phyloP scores from a whole-genome alignment of 2,797 vertebrate genomes.

The Pelodytes ibericus region DNA sequence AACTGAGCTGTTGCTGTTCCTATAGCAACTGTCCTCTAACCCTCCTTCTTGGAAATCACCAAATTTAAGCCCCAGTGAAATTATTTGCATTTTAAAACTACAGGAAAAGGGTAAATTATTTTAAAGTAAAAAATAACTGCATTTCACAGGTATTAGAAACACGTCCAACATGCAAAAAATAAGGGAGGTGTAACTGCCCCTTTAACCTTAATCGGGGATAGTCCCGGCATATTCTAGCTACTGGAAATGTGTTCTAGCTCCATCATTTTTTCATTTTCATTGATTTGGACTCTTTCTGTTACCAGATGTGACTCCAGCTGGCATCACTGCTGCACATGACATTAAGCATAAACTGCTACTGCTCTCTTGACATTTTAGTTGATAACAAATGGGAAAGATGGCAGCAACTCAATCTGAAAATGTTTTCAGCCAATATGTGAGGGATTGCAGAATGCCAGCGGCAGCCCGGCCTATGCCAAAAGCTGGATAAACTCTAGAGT shows the following conservation, averaged over 20 bases:
- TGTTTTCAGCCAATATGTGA: conserved; percentile 48
- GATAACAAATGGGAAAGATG: conserved; percentile 53
- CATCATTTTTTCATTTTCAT: conserved; percentile 56
- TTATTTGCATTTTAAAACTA: too few relatives aligned
- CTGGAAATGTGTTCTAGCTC: conserved; percentile 29
- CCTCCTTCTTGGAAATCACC: too few relatives aligned
- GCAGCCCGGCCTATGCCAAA: conserved; percentile 24
- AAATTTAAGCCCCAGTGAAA: too few relatives aligned
- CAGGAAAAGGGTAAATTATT: too few relatives aligned
- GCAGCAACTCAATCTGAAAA: conserved; percentile 43
- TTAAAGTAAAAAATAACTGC: too few relatives aligned
- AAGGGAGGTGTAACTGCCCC: too few relatives aligned
- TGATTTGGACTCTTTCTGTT: conserved; percentile 50
- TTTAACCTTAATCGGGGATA: conserved; percentile 39
- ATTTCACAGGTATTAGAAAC: too few relatives aligned
- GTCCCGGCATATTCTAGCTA: conserved; percentile 18
- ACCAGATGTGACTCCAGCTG: conserved; percentile 56
- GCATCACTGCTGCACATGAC: conserved; percentile 37
- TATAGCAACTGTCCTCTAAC: too few relatives aligned
- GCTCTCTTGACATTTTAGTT: conserved; percentile 53
- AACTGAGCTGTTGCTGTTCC: too few relatives aligned
- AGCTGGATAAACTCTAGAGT: conserved; percentile 16
- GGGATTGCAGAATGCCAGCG: conserved; percentile 25
- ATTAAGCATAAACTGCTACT: conserved; percentile 48
- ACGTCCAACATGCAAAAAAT: too few relatives aligned